Evolutionary conservation across 2,888 invertebrate species (phyloP).

Genomic region (Dione vanillae): DNA sequence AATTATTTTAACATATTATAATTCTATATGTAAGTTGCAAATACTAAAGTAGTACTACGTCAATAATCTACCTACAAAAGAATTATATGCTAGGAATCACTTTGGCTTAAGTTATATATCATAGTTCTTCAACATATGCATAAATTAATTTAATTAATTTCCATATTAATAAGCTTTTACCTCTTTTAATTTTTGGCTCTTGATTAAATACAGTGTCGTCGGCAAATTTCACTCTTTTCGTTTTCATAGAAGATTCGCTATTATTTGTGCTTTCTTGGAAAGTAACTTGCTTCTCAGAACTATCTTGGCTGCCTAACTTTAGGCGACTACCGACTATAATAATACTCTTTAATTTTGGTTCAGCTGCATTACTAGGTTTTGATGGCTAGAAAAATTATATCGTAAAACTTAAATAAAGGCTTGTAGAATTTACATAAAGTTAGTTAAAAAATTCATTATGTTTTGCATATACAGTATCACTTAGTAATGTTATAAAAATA

Average conservation of each 20-base stretch:
- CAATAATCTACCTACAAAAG: no score
- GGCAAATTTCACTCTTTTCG: slow-evolving; percentile 74
- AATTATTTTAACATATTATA: no score
- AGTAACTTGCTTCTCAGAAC: slow-evolving; percentile 73
- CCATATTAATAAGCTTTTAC: slow-evolving; percentile 50
- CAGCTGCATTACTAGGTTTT: slow-evolving; percentile 60
- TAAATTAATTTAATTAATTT: neutral
- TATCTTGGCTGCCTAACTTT: slow-evolving; percentile 71
- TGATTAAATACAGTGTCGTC: slow-evolving; percentile 73
- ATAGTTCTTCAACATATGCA: no score
- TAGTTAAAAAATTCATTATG: no score
- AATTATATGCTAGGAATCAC: no score
- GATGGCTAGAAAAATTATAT: slow-evolving; percentile 59
- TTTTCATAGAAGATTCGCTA: slow-evolving; percentile 62
- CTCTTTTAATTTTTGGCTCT: slow-evolving; percentile 64
- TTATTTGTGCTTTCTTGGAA: slow-evolving; percentile 65
- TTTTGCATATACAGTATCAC: no score
- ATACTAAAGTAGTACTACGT: no score
- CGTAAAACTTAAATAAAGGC: neutral
- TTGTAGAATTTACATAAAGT: neutral
- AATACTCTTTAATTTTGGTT: slow-evolving; percentile 73
- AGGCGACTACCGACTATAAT: slow-evolving; percentile 63
- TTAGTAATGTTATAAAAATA: no score
- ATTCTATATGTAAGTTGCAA: no score
- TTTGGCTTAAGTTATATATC: no score